Base-by-base conservation (phyloP, 2,113 vertebrate species). In the Callaeas wilsoni region DNA sequence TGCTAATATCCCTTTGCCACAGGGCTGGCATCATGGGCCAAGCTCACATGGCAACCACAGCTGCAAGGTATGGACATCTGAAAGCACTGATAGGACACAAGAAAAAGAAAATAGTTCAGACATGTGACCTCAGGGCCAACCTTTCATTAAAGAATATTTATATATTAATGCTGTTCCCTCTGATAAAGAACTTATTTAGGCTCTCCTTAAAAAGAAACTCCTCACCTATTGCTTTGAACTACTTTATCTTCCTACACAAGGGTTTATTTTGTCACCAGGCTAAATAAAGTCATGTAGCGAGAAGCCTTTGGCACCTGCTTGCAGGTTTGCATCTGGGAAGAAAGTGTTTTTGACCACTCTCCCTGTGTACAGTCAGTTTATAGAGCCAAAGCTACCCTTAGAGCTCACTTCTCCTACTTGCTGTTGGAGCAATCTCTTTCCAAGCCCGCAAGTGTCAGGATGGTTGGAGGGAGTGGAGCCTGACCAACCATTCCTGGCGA, bases 331-430 rank as follows among this genome's bases (percentile, higher is more conserved):
- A 91, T 91, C 84, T 93, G 89, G 65, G 60, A 92, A 68, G 63
- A 89, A 95, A 91, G 83, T 78, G 76, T 69, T 94, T 95, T 60
- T 88, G 80, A 87, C 56, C 69, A 4, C 83, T 83, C 68, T 68
- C 59, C 67, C 85, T 16, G 25, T 69, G 32, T 63, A 80, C 64
- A 76, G 69, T 44, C 44, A 65, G 47, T 91, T 92, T 63, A 65
- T 26, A 91, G 89, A 92, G 84, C 74, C 91, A 93, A 96, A 96
- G 71, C 88, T 92, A 84, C 94, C 84, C 95, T 69, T 74, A 62
- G 84, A 89, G 93, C 90, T 95, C 47, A 2, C 30, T 78, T n/a
- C 83, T 87, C 39, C 49, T 23, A 2, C 37, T 90, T 70, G 60
- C 75, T 84, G 62, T 65, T 3, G 0, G 71, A 94, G 41, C 42